Conservation (phyloP, 2,888 invertebrate genomes). For the Spisula solida region DNA sequence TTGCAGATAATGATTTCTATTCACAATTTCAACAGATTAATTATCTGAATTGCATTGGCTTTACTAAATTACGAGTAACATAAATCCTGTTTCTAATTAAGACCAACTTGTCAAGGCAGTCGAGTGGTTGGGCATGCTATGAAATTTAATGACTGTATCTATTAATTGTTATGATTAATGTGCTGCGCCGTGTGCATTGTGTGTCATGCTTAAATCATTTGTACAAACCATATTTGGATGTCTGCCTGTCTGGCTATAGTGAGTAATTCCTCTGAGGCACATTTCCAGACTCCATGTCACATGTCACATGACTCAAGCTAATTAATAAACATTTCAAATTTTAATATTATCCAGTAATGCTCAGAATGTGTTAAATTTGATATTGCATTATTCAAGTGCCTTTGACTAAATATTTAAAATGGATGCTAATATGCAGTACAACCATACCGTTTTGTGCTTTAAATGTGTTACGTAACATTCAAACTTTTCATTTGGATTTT, state of each 20-base stretch:
- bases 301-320: not conserved
- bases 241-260: not conserved
- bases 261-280: not conserved
- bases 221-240: not conserved
- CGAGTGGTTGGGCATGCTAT: no score
- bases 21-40: no score
- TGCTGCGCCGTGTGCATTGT: not conserved
- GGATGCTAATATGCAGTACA: not conserved
- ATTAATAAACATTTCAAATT: not conserved
- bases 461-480: no score
- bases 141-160: no score
- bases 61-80: no score
- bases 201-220: not conserved
- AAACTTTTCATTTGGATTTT: no score
- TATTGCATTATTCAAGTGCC: not conserved
- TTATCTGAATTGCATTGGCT: no score
- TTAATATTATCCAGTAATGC: not conserved
- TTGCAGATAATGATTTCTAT: no score
- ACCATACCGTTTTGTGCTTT: not conserved
- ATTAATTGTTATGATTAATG: not conserved
- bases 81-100: no score
- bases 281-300: not conserved
- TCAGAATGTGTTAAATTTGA: not conserved
- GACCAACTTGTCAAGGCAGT: no score
- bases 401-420: not conserved